phyloP scores from a whole-genome alignment of 2,113 vertebrate species.

The Bos javanicus region DNA sequence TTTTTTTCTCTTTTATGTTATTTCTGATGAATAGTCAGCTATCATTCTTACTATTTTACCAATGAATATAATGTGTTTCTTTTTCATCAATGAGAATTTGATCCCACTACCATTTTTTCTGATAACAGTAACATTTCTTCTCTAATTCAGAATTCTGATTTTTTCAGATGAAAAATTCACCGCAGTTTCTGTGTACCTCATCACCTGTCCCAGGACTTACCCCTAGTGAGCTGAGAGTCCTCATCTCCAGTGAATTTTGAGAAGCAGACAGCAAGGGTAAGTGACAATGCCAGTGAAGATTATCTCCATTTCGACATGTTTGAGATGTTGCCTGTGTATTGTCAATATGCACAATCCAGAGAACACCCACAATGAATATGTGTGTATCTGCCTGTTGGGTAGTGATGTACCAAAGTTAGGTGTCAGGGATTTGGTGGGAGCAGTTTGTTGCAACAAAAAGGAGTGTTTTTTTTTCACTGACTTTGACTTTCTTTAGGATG shows the following conservation, averaged over 20 bases:
- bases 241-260: neutral
- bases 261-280: neutral
- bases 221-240: neutral
- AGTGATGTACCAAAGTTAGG: neutral
- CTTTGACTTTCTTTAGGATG: neutral
- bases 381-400: neutral
- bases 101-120: neutral
- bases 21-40: neutral
- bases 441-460: neutral
- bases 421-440: neutral
- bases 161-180: neutral
- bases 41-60: neutral
- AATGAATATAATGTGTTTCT: neutral
- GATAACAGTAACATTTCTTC: neutral
- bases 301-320: neutral
- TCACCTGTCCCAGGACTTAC: neutral
- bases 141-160: neutral
- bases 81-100: neutral
- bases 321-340: neutral
- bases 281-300: neutral
- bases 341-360: neutral
- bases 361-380: neutral
- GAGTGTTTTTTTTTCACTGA: neutral
- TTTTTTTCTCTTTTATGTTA: neutral
- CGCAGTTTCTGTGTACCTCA: neutral